Percentiles rank a stretch among this genome's conserved stretches.
phyloP scores from a whole-genome alignment of 2,888 invertebrate genomes.

The Stegana nigrithorax region DNA sequence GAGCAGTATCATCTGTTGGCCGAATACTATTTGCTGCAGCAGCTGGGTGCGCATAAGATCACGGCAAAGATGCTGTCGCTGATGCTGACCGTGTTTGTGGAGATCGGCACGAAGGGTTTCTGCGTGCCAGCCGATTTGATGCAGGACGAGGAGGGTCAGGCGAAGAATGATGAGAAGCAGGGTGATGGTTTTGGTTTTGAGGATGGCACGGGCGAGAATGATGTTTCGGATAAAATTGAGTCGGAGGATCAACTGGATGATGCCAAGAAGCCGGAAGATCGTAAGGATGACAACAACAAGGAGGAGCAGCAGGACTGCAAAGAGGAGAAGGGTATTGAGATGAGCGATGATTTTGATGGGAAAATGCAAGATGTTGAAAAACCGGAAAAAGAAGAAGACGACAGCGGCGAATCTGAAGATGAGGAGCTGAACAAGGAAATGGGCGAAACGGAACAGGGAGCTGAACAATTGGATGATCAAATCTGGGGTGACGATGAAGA shows the following conservation, averaged over 20 bases:
- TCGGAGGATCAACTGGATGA: constrained; percentile 95
- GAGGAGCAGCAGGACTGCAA: constrained; percentile 81
- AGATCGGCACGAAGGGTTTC: constrained; percentile 88
- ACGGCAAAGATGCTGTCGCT: constrained; percentile 86
- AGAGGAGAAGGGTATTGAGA: constrained; percentile 93
- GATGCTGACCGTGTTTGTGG: constrained; percentile 85
- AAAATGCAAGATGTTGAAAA: constrained; percentile 76
- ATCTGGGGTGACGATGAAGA: constrained; percentile 90
- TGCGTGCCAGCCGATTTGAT: constrained; percentile 90
- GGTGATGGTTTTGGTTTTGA: constrained; percentile 89
- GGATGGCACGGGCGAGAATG: constrained; percentile 86
- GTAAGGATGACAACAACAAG: constrained; percentile 74
- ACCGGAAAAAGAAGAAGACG: constrained; percentile 71
- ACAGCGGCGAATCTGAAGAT: constrained; percentile 75
- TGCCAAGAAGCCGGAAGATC: constrained; percentile 80
- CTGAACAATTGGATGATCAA: constrained; percentile 84
- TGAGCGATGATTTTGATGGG: constrained; percentile 95
- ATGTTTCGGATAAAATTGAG: constrained; percentile 89
- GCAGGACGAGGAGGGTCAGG: constrained; percentile 77
- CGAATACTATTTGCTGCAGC: constrained; percentile 83
- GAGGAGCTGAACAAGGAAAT: constrained; percentile 92
- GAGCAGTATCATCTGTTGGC: constrained; percentile 81
- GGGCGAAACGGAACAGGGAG: constrained; percentile 92
- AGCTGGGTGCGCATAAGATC: constrained; percentile 81
- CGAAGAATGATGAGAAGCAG: constrained; percentile 70